A percentile compares a stretch with the other conserved stretches of the same genome.
Conservation (phyloP, 2,113 vertebrate genomes). For the Choloepus hoffmanni region DNA sequence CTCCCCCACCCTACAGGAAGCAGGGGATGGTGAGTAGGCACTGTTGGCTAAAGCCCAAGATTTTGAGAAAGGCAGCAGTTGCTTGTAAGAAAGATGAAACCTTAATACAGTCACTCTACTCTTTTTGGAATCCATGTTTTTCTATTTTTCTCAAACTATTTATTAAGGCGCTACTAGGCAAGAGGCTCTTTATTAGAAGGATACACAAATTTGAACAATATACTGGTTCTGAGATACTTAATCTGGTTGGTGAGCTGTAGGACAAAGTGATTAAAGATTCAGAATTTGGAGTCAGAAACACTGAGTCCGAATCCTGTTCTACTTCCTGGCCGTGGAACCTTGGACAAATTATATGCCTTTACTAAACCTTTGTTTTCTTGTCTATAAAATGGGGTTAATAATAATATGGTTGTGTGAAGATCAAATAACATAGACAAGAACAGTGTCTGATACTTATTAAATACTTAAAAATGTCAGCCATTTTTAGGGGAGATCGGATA, state of each 20-base stretch:
- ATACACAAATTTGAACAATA: neutral
- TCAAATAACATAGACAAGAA: neutral
- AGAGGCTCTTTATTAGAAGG: neutral
- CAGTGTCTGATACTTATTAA: neutral
- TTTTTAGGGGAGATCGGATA: neutral
- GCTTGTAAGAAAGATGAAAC: neutral
- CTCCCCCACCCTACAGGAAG: neutral
- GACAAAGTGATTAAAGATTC: neutral
- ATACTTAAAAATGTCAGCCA: neutral
- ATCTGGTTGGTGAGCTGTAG: neutral
- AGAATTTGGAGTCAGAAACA: conserved; percentile 23
- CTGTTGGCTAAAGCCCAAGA: neutral
- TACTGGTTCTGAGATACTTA: neutral
- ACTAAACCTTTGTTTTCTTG: neutral
- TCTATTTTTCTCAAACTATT: neutral
- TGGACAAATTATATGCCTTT: neutral
- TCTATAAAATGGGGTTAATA: neutral
- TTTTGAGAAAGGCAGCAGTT: neutral
- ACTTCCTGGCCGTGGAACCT: neutral
- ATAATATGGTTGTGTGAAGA: neutral
- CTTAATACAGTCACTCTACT: neutral
- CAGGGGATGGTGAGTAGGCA: neutral
- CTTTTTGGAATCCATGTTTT: neutral
- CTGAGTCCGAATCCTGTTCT: neutral
- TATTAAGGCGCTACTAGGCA: neutral